Evolutionary conservation across 2,113 vertebrate species (phyloP).

Genomic region (Falcunculus frontatus): DNA sequence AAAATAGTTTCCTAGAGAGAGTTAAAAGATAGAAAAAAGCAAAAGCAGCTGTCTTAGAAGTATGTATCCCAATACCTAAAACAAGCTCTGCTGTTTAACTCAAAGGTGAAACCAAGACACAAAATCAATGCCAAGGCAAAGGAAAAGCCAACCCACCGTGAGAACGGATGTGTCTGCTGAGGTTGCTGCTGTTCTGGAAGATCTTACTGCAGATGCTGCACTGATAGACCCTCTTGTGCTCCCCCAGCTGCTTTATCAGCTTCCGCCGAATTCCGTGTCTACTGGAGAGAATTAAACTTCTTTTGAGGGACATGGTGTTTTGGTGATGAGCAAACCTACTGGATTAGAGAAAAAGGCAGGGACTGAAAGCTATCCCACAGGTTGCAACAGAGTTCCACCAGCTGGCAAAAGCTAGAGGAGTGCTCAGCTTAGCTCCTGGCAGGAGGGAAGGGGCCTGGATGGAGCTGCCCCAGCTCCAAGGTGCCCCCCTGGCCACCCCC

Average conservation of each 20-base stretch:
- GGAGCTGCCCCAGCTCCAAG: background rate
- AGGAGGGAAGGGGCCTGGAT: background rate
- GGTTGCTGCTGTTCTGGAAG: constrained; percentile 99
- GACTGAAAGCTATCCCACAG: constrained; percentile 46
- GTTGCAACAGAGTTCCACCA: background rate
- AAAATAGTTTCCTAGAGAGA: background rate
- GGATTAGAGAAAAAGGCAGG: constrained; percentile 20
- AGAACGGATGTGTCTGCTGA: constrained; percentile 94
- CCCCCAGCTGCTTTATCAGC: constrained; percentile 78
- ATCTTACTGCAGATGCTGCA: constrained; percentile 91
- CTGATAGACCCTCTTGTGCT: constrained; percentile 91
- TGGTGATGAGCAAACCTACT: constrained; percentile 74
- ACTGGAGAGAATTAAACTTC: constrained; percentile 72
- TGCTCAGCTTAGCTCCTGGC: background rate
- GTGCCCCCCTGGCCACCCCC: background rate
- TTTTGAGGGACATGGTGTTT: constrained; percentile 71
- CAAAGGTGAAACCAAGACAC: background rate
- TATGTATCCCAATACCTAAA: background rate
- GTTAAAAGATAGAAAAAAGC: background rate
- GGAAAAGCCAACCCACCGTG: constrained; percentile 78
- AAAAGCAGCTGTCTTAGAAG: background rate
- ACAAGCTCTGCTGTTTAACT: background rate
- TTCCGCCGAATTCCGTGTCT: constrained; percentile 77
- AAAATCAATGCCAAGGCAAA: background rate
- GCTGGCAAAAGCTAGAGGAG: background rate